Percentiles rank a stretch among this genome's conserved stretches.
These are phyloP conservation scores for Eledone cirrhosa DNA, from an alignment of 2,888 invertebrate genomes.

Conservation along the genomic window DNA sequence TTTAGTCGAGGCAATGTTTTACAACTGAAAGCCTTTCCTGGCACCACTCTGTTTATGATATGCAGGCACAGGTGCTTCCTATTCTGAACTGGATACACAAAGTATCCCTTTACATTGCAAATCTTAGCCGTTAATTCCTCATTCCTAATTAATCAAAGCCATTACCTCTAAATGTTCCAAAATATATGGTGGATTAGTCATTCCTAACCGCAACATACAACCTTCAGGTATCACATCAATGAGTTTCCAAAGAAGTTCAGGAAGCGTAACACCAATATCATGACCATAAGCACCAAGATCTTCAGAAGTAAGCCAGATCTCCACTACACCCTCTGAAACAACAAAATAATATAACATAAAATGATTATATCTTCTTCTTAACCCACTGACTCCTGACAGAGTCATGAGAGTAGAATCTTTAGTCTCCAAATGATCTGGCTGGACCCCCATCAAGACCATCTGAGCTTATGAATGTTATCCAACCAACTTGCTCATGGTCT, in stretches of 20 bases:
- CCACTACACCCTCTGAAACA: conserved; percentile 87
- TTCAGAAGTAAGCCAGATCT: conserved; percentile 97
- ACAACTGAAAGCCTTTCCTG: no score
- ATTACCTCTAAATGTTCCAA: conserved; percentile 83
- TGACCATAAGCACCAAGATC: conserved; percentile 97
- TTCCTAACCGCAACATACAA: conserved; percentile 80
- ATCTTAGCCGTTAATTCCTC: no score
- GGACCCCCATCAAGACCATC: no score
- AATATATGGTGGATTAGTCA: conserved; percentile 99
- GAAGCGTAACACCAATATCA: conserved; percentile 89
- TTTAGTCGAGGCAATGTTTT: no score
- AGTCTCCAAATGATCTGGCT: no score
- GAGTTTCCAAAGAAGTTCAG: conserved; percentile 85
- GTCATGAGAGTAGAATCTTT: no score
- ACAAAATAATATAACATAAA: conserved; percentile 15
- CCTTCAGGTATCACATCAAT: conserved; percentile 75
- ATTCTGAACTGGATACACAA: no score
- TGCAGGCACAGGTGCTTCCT: no score
- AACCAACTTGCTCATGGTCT: no score
- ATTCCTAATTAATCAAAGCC: background rate
- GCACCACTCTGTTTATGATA: no score
- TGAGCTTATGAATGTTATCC: no score
- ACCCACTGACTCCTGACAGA: background rate
- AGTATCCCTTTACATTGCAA: no score
- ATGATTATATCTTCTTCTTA: background rate